Conservation (phyloP, 2,888 invertebrate species). For the Chymomyza fuscimana region DNA sequence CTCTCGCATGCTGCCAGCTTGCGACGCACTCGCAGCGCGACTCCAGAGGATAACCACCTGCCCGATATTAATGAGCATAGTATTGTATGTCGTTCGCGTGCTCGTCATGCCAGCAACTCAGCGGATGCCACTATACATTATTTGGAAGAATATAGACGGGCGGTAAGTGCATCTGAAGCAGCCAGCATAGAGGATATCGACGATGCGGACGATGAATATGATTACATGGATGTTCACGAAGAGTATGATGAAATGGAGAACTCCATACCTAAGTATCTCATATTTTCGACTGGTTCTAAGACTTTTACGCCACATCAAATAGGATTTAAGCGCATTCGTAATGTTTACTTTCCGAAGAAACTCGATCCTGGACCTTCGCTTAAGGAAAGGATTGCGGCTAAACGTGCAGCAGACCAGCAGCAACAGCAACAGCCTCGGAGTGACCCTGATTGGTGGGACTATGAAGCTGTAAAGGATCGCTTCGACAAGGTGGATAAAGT, state of each 20-base stretch:
- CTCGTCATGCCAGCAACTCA: constrained; percentile 32
- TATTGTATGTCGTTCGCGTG: constrained; percentile 40
- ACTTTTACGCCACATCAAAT: constrained; percentile 93
- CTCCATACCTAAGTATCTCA: constrained; percentile 83
- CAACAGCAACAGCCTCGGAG: constrained; percentile 79
- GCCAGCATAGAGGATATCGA: constrained; percentile 44
- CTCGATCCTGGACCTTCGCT: constrained; percentile 86
- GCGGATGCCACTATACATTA: constrained; percentile 81
- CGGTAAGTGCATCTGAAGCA: constrained; percentile 45
- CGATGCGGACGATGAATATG: constrained; percentile 49
- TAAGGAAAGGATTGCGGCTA: constrained; percentile 84
- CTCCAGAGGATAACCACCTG: constrained; percentile 56
- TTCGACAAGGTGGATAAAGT: constrained; percentile 89
- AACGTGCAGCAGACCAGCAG: constrained; percentile 64
- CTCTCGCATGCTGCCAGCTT: constrained; percentile 72
- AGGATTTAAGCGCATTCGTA: constrained; percentile 87
- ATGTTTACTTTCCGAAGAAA: constrained; percentile 85
- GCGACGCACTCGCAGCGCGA: constrained; percentile 51
- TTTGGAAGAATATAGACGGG: constrained; percentile 82
- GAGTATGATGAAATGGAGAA: constrained; percentile 83
- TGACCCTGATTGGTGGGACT: constrained; percentile 86
- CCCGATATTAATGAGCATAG: constrained; percentile 57
- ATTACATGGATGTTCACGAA: constrained; percentile 78
- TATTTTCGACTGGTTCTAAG: constrained; percentile 90
- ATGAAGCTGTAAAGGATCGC: constrained; percentile 84